These are phyloP conservation scores for Phylloscopus trochiloides DNA, from an alignment of 2,113 vertebrate genomes.

Conservation along the genomic window DNA sequence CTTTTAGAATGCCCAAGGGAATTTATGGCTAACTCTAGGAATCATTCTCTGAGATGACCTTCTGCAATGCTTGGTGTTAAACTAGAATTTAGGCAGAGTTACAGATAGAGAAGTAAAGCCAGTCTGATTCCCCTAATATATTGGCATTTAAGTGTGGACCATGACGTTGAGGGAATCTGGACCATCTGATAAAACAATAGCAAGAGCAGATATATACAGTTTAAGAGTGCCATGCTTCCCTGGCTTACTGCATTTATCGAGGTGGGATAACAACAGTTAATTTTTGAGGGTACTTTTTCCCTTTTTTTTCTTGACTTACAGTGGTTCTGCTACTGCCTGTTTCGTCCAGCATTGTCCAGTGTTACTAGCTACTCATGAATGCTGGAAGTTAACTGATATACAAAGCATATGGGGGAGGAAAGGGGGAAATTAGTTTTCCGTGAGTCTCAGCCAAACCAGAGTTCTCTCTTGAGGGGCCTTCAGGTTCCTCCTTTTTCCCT, in stretches of 20 bases:
- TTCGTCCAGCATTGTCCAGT: neutral
- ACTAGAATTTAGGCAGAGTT: neutral
- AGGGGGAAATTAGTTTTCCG: neutral
- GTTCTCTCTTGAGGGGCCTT: neutral
- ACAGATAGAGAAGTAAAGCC: neutral
- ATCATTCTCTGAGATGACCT: neutral
- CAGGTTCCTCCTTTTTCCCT: neutral
- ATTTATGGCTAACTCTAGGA: neutral
- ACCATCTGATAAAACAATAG: neutral
- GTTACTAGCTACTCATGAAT: neutral
- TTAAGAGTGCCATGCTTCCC: neutral
- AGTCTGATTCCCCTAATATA: neutral
- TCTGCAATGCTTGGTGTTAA: neutral
- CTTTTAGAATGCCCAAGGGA: neutral
- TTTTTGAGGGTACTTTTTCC: neutral
- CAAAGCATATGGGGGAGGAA: neutral
- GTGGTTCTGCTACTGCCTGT: neutral
- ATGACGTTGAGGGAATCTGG: fast-evolving
- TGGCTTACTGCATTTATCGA: neutral
- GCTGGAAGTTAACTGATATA: neutral
- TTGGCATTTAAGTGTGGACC: neutral
- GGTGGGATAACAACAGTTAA: neutral
- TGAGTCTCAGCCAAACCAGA: neutral
- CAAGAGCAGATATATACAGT: neutral
- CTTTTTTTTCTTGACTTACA: neutral